A percentile compares a stretch with the other conserved stretches of the same genome.
phyloP scores from a whole-genome alignment of 2,888 invertebrate genomes.

The Drosophila birchii region DNA sequence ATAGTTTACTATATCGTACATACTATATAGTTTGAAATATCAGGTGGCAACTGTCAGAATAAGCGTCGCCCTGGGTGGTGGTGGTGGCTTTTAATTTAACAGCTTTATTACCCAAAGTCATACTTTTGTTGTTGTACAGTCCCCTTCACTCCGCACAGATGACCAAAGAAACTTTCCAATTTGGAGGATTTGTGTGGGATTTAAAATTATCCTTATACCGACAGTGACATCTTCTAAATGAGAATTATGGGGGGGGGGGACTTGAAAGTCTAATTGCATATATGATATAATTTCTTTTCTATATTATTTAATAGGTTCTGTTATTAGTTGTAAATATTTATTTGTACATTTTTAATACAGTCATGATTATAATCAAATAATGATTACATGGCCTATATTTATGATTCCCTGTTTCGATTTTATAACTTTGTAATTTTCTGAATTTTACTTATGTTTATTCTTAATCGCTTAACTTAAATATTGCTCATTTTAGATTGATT shows the following conservation, averaged over 20 bases:
- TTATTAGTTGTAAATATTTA: neutral
- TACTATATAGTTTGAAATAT: slow-evolving; percentile 4
- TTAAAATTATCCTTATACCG: slow-evolving; percentile 2
- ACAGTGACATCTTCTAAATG: neutral
- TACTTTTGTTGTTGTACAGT: neutral
- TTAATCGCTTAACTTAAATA: too few species aligned
- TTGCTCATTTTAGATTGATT: neutral
- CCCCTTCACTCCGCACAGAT: neutral
- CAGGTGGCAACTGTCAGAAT: slow-evolving; percentile 18
- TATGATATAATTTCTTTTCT: neutral
- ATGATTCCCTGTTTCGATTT: neutral
- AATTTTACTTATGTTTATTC: neutral
- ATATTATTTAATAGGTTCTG: too few species aligned
- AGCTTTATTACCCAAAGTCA: slow-evolving; percentile 19
- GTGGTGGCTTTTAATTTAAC: neutral
- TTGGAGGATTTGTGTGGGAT: slow-evolving; percentile 9
- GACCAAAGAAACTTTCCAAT: slow-evolving; percentile 6
- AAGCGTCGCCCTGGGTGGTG: slow-evolving; percentile 17
- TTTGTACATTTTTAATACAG: neutral
- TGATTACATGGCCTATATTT: neutral
- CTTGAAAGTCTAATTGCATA: neutral
- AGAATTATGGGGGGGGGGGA: neutral
- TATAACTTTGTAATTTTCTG: neutral
- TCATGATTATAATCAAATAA: neutral
- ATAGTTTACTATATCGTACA: slow-evolving; percentile 14